phyloP scores from a whole-genome alignment of 2,113 vertebrate genomes.

The Barbus barbus region DNA sequence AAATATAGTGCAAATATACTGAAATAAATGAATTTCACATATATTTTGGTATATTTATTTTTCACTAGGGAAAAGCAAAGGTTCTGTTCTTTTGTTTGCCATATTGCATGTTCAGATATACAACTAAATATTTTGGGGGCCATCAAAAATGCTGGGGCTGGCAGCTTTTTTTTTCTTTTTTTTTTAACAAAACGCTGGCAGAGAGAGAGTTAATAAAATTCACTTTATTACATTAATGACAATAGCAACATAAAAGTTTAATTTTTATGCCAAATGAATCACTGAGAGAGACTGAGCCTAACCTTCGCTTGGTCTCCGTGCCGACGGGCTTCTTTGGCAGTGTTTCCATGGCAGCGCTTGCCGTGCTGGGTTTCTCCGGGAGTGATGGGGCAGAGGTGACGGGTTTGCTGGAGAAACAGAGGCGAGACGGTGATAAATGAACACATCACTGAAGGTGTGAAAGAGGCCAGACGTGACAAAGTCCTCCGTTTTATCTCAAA shows the following conservation, averaged over 20 bases:
- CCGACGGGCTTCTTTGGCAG: conserved; percentile 68
- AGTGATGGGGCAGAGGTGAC: conserved; percentile 16
- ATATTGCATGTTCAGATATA: neutral
- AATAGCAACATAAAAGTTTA: neutral
- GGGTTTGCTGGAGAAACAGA: conserved; percentile 56
- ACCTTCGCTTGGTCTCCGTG: conserved; percentile 70
- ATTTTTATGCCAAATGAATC: neutral
- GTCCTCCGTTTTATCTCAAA: neutral
- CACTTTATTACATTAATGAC: neutral
- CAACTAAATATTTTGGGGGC: too few species aligned
- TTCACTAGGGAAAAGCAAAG: neutral
- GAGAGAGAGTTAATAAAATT: neutral
- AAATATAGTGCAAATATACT: too few species aligned
- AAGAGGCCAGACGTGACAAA: neutral
- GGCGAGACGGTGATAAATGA: conserved; percentile 17
- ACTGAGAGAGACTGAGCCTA: neutral
- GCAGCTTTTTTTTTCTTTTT: too few species aligned
- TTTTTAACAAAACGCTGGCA: too few species aligned
- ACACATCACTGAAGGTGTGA: conserved; percentile 1
- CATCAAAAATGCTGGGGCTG: neutral
- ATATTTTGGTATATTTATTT: too few species aligned
- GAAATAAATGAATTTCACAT: too few species aligned
- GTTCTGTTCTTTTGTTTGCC: neutral
- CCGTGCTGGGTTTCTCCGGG: conserved; percentile 56
- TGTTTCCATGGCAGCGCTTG: conserved; percentile 63